phyloP scores from a whole-genome alignment of 2,888 invertebrate genomes.

The Lasioglossum calceatum region DNA sequence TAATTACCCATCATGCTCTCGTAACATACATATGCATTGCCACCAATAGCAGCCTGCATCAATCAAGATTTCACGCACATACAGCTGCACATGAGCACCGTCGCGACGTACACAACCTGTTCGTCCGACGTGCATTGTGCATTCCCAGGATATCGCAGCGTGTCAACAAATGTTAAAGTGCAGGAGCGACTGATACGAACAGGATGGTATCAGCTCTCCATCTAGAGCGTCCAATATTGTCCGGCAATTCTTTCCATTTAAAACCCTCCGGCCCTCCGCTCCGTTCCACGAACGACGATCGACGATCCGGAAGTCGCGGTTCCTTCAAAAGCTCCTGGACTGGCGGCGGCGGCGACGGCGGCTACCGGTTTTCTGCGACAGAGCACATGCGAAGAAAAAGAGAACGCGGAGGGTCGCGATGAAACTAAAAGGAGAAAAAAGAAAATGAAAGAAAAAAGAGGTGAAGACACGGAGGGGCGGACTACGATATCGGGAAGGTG shows the following conservation, averaged over 20 bases:
- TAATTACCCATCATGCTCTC: not conserved
- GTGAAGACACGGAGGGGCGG: conserved; percentile 46
- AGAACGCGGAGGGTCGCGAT: conserved; percentile 23
- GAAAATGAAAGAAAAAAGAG: conserved; percentile 6
- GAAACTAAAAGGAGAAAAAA: not conserved
- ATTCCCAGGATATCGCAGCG: conserved; percentile 1
- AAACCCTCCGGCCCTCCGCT: conserved; percentile 3
- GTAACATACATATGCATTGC: not conserved
- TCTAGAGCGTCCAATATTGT: not conserved
- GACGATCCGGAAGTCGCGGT: conserved; percentile 63
- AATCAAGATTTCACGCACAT: not conserved
- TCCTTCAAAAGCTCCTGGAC: conserved; percentile 47
- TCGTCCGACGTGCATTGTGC: not conserved
- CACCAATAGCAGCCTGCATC: not conserved
- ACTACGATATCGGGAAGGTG: conserved; percentile 67
- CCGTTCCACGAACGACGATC: conserved; percentile 25
- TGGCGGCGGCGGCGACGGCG: conserved; percentile 9
- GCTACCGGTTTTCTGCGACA: conserved; percentile 67
- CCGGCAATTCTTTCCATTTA: conserved; percentile 10
- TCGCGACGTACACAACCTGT: not conserved
- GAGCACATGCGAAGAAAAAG: conserved; percentile 52
- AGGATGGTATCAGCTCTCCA: not conserved
- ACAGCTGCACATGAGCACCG: not conserved
- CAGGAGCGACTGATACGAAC: not conserved
- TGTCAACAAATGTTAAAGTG: conserved; percentile 6